A percentile compares a stretch with the other conserved stretches of the same genome.
phyloP scores from a whole-genome alignment of 2,113 vertebrate species.

The Lophura nycthemera region DNA sequence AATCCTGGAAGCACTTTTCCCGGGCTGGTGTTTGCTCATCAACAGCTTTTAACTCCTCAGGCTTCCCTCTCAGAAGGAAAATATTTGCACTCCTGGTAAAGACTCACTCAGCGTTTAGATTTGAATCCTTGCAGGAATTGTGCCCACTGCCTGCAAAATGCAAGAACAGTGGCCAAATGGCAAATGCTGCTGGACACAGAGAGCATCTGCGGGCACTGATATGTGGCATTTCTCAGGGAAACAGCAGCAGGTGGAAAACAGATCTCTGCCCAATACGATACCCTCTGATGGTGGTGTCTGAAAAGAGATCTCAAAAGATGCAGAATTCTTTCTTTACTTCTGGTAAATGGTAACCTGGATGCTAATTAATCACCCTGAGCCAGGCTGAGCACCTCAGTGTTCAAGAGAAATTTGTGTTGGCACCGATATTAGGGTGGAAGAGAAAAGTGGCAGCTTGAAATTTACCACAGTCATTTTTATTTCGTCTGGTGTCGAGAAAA shows the following conservation, averaged over 20 bases:
- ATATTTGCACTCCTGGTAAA: background rate
- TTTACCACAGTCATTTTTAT: background rate
- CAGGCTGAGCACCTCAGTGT: background rate
- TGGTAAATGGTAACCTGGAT: accelerated
- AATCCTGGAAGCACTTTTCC: background rate
- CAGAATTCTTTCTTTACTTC: background rate
- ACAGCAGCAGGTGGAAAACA: accelerated
- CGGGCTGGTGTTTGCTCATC: background rate
- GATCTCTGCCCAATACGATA: accelerated
- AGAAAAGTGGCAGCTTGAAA: background rate
- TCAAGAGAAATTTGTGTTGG: background rate
- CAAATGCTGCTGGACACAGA: background rate
- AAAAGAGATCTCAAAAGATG: background rate
- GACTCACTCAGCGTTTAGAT: background rate
- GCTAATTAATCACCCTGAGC: background rate
- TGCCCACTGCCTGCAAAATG: background rate
- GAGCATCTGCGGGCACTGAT: accelerated
- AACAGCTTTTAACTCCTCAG: background rate
- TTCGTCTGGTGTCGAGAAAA: background rate
- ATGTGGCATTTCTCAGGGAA: background rate
- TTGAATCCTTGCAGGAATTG: background rate
- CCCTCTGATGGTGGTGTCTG: background rate
- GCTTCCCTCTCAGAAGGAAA: background rate
- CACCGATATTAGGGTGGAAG: background rate
- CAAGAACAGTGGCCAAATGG: background rate